Conservation (phyloP, 2,888 invertebrate genomes). For the Idaea aversata region DNA sequence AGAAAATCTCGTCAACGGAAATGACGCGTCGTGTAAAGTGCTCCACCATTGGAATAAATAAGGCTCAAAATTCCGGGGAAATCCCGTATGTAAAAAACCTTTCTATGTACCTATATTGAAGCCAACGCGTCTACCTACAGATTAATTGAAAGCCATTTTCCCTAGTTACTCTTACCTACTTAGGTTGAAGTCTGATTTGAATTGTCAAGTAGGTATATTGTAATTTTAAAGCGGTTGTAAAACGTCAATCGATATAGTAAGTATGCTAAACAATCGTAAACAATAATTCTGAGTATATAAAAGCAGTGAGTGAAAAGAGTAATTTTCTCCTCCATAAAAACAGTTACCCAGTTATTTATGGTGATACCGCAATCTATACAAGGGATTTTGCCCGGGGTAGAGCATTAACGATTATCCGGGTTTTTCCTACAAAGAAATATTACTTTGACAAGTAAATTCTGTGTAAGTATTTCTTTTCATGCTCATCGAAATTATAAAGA, state of each 20-base stretch:
- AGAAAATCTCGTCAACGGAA: background rate
- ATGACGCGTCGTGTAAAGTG: background rate
- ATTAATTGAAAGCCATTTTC: background rate
- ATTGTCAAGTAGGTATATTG: background rate
- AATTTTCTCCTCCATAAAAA: slow-evolving; percentile 76
- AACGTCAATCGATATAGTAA: background rate
- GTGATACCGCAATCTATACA: slow-evolving; percentile 77
- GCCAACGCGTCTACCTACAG: background rate
- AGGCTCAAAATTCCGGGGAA: background rate
- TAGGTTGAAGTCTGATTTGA: background rate
- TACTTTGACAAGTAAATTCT: slow-evolving; percentile 72
- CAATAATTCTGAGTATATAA: slow-evolving; percentile 62
- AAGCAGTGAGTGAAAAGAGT: slow-evolving; percentile 70
- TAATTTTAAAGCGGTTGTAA: background rate
- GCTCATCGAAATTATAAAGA: slow-evolving; percentile 43
- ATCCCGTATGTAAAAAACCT: background rate
- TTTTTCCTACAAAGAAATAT: slow-evolving; percentile 69
- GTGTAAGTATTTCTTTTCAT: slow-evolving; percentile 57
- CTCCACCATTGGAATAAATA: background rate
- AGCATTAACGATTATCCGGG: slow-evolving; percentile 75
- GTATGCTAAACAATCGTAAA: slow-evolving; percentile 45
- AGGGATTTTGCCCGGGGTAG: slow-evolving; percentile 70
- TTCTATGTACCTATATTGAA: background rate
- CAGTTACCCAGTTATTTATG: slow-evolving; percentile 77
- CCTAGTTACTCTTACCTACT: background rate